A percentile compares a stretch with the other conserved stretches of the same genome.
Conservation (phyloP, 2,888 invertebrate genomes). For the Cantharis nigra region DNA sequence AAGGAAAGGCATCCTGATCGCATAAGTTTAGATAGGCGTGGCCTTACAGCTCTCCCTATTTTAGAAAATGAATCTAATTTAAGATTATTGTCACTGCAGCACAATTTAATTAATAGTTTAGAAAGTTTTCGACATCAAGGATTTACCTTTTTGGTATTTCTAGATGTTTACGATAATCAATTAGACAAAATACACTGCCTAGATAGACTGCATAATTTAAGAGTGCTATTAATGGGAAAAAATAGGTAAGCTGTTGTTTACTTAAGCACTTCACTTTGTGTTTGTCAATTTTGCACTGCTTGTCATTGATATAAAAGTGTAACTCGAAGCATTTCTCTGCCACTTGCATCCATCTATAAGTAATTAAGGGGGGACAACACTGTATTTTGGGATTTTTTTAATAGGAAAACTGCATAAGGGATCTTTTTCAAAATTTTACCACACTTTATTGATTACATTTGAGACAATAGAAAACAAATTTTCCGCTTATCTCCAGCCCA, state of each 20-base stretch:
- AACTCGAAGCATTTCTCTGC: background rate
- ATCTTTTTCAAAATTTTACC: no score
- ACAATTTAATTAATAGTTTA: slow-evolving; percentile 82
- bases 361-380: no score
- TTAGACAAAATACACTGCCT: slow-evolving; percentile 84
- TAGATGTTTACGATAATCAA: slow-evolving; percentile 94
- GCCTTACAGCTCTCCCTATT: slow-evolving; percentile 80
- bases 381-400: no score
- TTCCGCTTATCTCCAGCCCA: no score
- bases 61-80: slow-evolving; percentile 82
- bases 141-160: slow-evolving; percentile 81
- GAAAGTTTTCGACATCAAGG: slow-evolving; percentile 61
- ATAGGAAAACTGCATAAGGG: no score
- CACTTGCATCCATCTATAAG: no score
- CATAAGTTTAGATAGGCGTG: slow-evolving; percentile 84
- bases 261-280: background rate
- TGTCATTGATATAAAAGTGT: background rate
- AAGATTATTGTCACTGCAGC: slow-evolving; percentile 86
- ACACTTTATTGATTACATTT: no score
- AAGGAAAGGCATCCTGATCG: slow-evolving; percentile 85
- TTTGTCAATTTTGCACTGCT: background rate
- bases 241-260: slow-evolving; percentile 67
- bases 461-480: no score
- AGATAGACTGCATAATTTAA: slow-evolving; percentile 74
- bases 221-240: slow-evolving; percentile 89